Conservation (phyloP, 2,797 vertebrate genomes). For the Tinamus major region DNA sequence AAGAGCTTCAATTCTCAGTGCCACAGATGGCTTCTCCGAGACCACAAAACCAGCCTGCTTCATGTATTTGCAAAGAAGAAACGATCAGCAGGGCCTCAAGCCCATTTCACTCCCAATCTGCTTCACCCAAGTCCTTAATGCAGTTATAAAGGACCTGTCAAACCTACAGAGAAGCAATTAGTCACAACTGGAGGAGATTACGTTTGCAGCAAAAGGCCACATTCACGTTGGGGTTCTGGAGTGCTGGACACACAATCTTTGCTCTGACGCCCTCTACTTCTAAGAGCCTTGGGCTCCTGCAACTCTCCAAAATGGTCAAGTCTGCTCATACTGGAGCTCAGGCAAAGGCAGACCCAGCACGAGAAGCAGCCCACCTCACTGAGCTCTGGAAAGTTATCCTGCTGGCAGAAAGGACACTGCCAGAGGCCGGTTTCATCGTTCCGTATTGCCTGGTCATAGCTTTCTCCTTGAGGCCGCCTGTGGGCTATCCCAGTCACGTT, state of each 20-base stretch:
- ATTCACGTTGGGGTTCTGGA: not conserved
- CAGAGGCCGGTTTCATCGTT: slow-evolving; percentile 95
- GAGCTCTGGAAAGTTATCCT: slow-evolving; percentile 98
- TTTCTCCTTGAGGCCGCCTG: slow-evolving; percentile 95
- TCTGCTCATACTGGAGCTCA: not conserved
- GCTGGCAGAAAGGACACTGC: slow-evolving; percentile 99
- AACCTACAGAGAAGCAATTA: not conserved
- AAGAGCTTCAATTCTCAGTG: slow-evolving; percentile 20
- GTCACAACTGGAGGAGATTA: not conserved
- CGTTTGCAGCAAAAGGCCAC: not conserved
- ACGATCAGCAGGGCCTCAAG: not conserved
- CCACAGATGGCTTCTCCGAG: not conserved
- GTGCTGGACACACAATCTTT: not conserved
- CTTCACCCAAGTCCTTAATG: not conserved
- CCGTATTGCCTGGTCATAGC: slow-evolving; percentile 97
- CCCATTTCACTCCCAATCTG: not conserved
- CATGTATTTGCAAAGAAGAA: not conserved
- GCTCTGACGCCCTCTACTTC: not conserved
- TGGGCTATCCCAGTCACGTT: slow-evolving; percentile 96
- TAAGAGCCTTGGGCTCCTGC: not conserved
- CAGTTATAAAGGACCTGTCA: not conserved
- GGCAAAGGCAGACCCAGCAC: not conserved
- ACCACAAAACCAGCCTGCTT: not conserved
- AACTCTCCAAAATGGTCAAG: not conserved
- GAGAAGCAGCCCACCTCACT: slow-evolving; percentile 87